Evolutionary conservation across 1,140 invertebrate species (phyloP), one percentile per base, ranked within the genome.

Genomic region (Sitobion miscanthi): DNA sequence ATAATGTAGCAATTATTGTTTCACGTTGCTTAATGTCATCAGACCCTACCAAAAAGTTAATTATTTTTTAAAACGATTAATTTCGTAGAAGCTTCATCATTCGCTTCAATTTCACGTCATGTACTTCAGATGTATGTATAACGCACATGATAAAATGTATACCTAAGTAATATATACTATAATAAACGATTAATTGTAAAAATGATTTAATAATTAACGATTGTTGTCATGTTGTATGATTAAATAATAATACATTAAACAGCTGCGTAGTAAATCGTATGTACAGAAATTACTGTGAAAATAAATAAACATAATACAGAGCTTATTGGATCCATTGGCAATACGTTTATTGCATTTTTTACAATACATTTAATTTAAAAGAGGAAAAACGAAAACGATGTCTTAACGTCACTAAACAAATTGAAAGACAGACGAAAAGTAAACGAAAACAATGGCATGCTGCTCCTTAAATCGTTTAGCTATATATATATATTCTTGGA

Each of bases 321-420:
- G 62, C 62, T 69, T 77, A 77, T 77, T n/a, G 62, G n/a, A 77
- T 77, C 21, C 52, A n/a, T n/a, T 17, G 30, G 14, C 30, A n/a
- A 14, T 77, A 35, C n/a, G 11, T 77, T 77, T 77, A 77, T n/a
- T 77, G 62, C 17, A n/a, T 77, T n/a, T 85, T 42, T 85, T 85
- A 85, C 2, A 85, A 45, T 38, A 38, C 83, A 25, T 85, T 42
- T 45, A 42, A 85, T 85, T 85, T 45, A 45, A 25, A 45, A 45
- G 23, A 45, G 83, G 35, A 47, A 25, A 83, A 47, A 47, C 11
- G 5, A 54, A 54, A 54, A 11, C n/a, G 87, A 54, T 47, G 87
- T 89, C n/a, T 88, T 49, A 49, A 88, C 47, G 86, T n/a, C 17
- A n/a, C 47, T n/a, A 23, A 47, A 89, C n/a, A 89, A 89, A 89